These are phyloP conservation scores for Agonopterix heracliana DNA, from an alignment of 2,888 invertebrate species.

Conservation along the genomic window DNA sequence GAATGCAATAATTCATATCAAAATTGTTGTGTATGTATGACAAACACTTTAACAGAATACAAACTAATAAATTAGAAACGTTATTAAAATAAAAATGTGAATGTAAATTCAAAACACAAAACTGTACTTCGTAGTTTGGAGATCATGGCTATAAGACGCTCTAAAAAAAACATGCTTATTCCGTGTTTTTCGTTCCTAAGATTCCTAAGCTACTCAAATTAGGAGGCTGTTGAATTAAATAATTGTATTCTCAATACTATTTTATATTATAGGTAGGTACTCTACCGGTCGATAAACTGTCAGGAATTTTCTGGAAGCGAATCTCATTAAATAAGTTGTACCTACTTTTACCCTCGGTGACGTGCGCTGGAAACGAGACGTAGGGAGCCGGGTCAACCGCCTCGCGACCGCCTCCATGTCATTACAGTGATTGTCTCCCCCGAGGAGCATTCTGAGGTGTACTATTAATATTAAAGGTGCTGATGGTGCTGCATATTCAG, in stretches of 20 bases:
- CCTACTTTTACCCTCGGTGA: not conserved
- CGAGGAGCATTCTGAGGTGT: slow-evolving; percentile 53
- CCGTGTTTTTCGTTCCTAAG: too few relatives aligned
- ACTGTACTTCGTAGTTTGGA: too few relatives aligned
- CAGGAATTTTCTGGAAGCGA: slow-evolving; percentile 5
- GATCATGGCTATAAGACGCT: too few relatives aligned
- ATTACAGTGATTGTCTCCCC: slow-evolving; percentile 49
- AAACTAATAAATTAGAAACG: too few relatives aligned
- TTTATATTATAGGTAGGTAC: not conserved
- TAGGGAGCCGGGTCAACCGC: slow-evolving; percentile 46
- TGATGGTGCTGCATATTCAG: slow-evolving; percentile 55
- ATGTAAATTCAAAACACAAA: too few relatives aligned
- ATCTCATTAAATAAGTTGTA: not conserved
- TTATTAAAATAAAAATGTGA: too few relatives aligned
- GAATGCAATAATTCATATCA: too few relatives aligned
- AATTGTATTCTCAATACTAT: not conserved
- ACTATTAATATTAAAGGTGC: slow-evolving; percentile 58
- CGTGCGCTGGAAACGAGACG: slow-evolving; percentile 4
- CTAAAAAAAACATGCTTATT: too few relatives aligned
- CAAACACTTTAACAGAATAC: too few relatives aligned
- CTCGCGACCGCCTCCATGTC: slow-evolving; percentile 44
- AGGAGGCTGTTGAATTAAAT: too few relatives aligned
- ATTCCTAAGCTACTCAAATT: too few relatives aligned
- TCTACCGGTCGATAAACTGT: not conserved
- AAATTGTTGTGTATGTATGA: too few relatives aligned